Percentiles rank a stretch among this genome's conserved stretches.
These are phyloP conservation scores for Octodon degus DNA, from an alignment of 2,113 vertebrate species.

Conservation along the genomic window DNA sequence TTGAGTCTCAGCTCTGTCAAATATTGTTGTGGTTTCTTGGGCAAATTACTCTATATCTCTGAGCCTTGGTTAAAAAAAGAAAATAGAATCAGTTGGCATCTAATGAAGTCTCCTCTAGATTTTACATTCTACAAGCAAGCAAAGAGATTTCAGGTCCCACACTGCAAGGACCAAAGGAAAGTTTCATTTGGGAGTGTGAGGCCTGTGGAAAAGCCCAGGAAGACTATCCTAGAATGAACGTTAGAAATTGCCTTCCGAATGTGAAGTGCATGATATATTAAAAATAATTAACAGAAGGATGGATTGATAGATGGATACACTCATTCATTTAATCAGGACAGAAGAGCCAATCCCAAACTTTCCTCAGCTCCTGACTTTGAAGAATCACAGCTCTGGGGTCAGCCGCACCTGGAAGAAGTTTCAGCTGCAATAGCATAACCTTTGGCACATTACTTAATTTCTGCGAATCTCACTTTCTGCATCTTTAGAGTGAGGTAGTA, in stretches of 20 bases:
- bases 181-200: background rate
- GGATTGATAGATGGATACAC: background rate
- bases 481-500: background rate
- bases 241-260: background rate
- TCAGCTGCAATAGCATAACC: background rate
- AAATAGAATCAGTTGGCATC: background rate
- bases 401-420: background rate
- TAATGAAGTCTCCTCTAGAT: background rate
- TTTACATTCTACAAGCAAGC: background rate
- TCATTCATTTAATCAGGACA: background rate
- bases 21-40: background rate
- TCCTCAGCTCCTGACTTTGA: background rate
- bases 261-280: background rate
- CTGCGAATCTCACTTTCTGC: background rate
- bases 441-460: background rate
- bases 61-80: slow-evolving; percentile 17
- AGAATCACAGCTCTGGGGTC: background rate
- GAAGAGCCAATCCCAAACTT: background rate
- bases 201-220: background rate
- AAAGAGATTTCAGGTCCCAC: background rate
- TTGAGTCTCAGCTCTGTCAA: background rate
- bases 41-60: slow-evolving; percentile 9
- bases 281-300: background rate
- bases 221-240: background rate
- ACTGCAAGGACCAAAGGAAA: background rate